Evolutionary conservation across 2,888 invertebrate genomes (phyloP), one percentile per base, ranked within the genome.

Genomic region (Crematogaster levior): DNA sequence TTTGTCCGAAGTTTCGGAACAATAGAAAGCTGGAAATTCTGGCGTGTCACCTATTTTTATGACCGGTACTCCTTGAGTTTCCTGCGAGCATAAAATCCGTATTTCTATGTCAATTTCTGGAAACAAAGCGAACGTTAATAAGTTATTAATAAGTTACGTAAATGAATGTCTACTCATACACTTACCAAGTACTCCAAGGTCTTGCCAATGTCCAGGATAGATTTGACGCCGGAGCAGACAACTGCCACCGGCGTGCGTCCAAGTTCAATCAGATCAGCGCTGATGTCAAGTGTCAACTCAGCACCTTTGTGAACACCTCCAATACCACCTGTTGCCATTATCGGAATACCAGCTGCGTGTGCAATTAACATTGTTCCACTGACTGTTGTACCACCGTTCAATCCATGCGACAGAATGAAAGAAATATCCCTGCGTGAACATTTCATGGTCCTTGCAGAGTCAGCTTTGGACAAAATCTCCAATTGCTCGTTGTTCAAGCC

Each of bases 251-350:
- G 97, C 84, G 97, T 98, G 82, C 97, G 96, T 0, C 98, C 98
- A 74, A 99, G 95, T 94, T 99, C 99, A 9, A 96, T 96, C 72
- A 99, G 95, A 95, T 99, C 99, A 0, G 99, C 98, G 84, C 99
- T 99, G 74, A 99, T 95, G 94, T 99, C 99, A 95, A 99, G 95
- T 58, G 97, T 97, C n/a, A 94, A 94, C 93, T 98, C 97, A 0
- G 97, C 99, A 65, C 97, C 97, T 7, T 98, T 96, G 94, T 99
- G 99, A 18, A 99, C 99, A 40, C 99, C 99, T 43, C 99, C 99
- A 94, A 97, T 96, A 27, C 97, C 97, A 85, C 99, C 99, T 37
- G 99, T 99, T 1, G 98, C 99, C 95, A 99, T 99, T 72, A 99
- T 95, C 15, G 96, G 96, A 91, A 99, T 98, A 7, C 97, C 98